Percentiles rank a stretch among this genome's conserved stretches.
These are phyloP conservation scores for Pseudorhombus dupliciocellatus DNA, from an alignment of 2,113 vertebrate species.

Conservation along the genomic window DNA sequence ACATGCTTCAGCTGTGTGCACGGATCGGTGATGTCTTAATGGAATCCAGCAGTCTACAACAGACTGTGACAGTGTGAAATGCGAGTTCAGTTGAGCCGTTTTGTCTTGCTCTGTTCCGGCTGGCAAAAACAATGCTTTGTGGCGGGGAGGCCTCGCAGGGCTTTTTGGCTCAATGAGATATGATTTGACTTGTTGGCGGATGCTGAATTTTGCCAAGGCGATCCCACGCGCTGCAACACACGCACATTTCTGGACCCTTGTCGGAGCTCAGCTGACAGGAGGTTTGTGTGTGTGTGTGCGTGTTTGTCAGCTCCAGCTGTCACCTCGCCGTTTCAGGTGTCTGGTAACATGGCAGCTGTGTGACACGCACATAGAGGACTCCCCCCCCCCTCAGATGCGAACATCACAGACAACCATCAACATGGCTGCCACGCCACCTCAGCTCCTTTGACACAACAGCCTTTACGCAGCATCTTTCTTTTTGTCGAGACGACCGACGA, in stretches of 20 bases:
- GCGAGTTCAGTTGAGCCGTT: constrained; percentile 65
- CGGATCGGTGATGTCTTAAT: constrained; percentile 69
- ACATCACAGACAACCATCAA: constrained; percentile 51
- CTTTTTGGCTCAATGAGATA: constrained; percentile 69
- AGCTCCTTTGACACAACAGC: constrained; percentile 41
- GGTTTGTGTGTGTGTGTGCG: constrained; percentile 21
- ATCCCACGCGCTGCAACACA: constrained; percentile 25
- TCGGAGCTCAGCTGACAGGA: constrained; percentile 47
- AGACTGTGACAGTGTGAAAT: constrained; percentile 68
- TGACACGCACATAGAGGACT: constrained; percentile 65
- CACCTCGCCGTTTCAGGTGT: constrained; percentile 73
- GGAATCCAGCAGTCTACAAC: constrained; percentile 56
- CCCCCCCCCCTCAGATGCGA: constrained; percentile 48
- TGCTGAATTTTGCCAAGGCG: constrained; percentile 63
- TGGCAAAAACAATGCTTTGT: constrained; percentile 65
- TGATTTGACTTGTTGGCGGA: constrained; percentile 70
- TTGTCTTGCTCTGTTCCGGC: constrained; percentile 65
- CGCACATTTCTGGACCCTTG: constrained; percentile 35
- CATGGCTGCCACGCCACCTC: constrained; percentile 42
- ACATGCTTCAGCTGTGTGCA: constrained; percentile 48
- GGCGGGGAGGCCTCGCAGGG: constrained; percentile 47
- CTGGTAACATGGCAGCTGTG: constrained; percentile 63
- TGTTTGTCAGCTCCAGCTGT: constrained; percentile 59
- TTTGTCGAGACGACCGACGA: constrained; percentile 39
- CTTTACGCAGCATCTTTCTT: constrained; percentile 52